These are phyloP conservation scores for Triops longicaudatus DNA, from an alignment of 1,140 invertebrate genomes.

Conservation along the genomic window DNA sequence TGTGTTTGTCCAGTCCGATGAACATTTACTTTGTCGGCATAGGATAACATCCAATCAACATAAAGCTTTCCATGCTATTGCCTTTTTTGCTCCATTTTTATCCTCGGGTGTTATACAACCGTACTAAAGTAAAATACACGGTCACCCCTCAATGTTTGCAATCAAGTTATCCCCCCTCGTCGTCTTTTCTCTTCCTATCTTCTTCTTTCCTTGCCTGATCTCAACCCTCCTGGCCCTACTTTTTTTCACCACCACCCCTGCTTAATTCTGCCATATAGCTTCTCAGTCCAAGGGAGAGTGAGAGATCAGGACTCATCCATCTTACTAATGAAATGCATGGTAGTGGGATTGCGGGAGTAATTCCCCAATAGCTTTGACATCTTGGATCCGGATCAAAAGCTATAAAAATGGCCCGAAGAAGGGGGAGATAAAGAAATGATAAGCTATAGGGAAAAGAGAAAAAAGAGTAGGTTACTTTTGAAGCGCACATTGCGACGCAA, in stretches of 20 bases:
- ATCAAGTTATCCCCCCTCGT: slow-evolving; percentile 4
- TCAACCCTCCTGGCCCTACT: background rate
- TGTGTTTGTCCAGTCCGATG: background rate
- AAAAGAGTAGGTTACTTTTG: no score
- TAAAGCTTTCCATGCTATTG: background rate
- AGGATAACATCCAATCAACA: background rate
- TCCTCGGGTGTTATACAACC: background rate
- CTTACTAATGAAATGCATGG: background rate
- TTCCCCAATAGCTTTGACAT: background rate
- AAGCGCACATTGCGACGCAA: background rate
- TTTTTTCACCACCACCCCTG: background rate
- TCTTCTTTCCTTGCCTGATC: background rate
- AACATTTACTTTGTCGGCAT: background rate
- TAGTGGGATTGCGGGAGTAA: background rate
- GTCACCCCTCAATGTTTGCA: background rate
- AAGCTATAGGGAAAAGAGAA: background rate
- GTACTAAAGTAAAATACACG: background rate
- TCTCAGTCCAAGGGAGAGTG: background rate
- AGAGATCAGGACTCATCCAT: background rate
- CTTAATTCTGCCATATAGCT: background rate
- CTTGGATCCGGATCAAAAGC: background rate
- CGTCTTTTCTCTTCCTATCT: no score
- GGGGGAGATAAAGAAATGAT: background rate
- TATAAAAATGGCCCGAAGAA: background rate
- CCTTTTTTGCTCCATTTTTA: background rate